Conservation (phyloP, 2,113 vertebrate species). For the Isurus oxyrinchus region DNA sequence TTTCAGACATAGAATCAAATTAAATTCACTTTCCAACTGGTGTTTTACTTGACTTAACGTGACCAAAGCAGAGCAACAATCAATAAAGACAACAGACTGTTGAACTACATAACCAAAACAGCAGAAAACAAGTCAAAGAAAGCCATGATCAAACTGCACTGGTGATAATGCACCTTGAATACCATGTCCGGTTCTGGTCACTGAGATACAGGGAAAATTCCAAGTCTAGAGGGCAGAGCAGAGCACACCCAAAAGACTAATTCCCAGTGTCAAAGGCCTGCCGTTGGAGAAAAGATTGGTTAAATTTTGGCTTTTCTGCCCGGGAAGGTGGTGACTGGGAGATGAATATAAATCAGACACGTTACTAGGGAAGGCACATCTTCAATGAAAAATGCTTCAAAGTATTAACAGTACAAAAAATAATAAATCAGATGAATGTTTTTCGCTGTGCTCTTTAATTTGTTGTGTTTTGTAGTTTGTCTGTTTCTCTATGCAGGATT, state of each 20-base stretch:
- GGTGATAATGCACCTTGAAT: neutral
- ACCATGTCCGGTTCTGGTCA: neutral
- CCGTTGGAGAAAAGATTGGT: neutral
- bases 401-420: neutral
- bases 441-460: no score
- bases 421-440: neutral
- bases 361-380: neutral
- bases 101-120: no score
- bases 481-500: neutral
- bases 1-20: no score
- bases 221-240: neutral
- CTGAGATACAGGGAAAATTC: neutral
- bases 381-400: neutral
- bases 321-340: no score
- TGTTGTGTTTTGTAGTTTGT: neutral
- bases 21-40: no score
- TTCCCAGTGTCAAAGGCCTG: neutral
- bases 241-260: neutral
- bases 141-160: no score
- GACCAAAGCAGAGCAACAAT: no score
- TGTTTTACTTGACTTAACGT: no score
- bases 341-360: neutral
- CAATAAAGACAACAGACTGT: no score
- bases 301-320: no score
- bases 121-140: no score